phyloP scores from a whole-genome alignment of 2,888 invertebrate species.

The Melipona beecheii region DNA sequence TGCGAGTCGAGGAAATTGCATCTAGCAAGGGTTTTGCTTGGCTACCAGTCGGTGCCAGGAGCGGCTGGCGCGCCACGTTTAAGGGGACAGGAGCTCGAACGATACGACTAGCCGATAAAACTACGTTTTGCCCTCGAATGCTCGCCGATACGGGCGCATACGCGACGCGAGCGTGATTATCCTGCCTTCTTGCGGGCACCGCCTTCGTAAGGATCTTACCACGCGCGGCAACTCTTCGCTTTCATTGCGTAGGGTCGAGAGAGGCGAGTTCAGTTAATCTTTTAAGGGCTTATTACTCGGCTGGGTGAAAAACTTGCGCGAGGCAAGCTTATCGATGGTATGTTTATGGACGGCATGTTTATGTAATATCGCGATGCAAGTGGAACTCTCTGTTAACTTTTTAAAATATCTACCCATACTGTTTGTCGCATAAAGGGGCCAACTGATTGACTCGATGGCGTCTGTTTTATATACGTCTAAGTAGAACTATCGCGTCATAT shows the following conservation, averaged over 20 bases:
- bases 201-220: conserved; percentile 17
- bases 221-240: not conserved
- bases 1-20: conserved; percentile 45
- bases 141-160: conserved; percentile 46
- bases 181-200: conserved; percentile 51
- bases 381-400: too few relatives aligned
- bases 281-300: too few relatives aligned
- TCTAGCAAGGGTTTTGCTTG: conserved; percentile 32
- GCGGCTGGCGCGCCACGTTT: conserved; percentile 34
- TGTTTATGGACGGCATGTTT: too few relatives aligned
- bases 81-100: conserved; percentile 39
- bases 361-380: not conserved
- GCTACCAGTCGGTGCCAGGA: conserved; percentile 38
- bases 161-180: conserved; percentile 54
- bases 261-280: too few relatives aligned
- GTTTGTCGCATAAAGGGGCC: too few relatives aligned
- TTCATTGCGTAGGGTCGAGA: not conserved
- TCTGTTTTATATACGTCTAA: not conserved
- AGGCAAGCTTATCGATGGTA: not conserved
- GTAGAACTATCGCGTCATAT: not conserved
- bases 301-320: too few relatives aligned
- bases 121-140: conserved; percentile 53
- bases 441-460: too few relatives aligned
- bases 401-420: too few relatives aligned
- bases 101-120: conserved; percentile 64